Evolutionary conservation across 2,888 invertebrate species (phyloP).

Genomic region (Cephus runcator): DNA sequence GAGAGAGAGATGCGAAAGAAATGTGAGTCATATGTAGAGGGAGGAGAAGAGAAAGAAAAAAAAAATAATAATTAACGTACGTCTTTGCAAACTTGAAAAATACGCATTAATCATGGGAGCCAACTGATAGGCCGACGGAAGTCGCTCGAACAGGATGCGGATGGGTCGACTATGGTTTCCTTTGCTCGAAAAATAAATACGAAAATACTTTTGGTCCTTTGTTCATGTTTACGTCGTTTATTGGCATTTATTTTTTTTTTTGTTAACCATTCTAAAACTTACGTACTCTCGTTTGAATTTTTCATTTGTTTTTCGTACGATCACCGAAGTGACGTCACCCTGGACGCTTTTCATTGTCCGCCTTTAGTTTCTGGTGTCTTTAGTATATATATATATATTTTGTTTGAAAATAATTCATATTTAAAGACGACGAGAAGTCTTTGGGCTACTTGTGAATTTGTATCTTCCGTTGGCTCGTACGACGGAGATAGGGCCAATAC

Average conservation of each 20-base stretch:
- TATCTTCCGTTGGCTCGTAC: background rate
- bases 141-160: constrained; percentile 37
- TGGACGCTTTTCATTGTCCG: background rate
- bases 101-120: constrained; percentile 48
- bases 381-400: background rate
- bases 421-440: background rate
- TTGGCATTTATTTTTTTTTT: background rate
- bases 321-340: background rate
- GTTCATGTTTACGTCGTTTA: background rate
- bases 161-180: background rate
- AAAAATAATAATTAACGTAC: constrained; percentile 4
- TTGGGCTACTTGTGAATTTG: background rate
- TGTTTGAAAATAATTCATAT: background rate
- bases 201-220: background rate
- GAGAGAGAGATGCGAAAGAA: too few relatives aligned
- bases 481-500: too few relatives aligned
- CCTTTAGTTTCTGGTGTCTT: background rate
- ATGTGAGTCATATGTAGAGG: background rate
- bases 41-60: constrained; percentile 17
- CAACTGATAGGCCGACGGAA: constrained; percentile 57
- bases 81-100: constrained; percentile 11
- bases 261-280: background rate
- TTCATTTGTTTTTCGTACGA: background rate
- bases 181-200: background rate
- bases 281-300: background rate